Conservation (phyloP, 2,797 vertebrate genomes). For the Chelidonichthys spinosus region DNA sequence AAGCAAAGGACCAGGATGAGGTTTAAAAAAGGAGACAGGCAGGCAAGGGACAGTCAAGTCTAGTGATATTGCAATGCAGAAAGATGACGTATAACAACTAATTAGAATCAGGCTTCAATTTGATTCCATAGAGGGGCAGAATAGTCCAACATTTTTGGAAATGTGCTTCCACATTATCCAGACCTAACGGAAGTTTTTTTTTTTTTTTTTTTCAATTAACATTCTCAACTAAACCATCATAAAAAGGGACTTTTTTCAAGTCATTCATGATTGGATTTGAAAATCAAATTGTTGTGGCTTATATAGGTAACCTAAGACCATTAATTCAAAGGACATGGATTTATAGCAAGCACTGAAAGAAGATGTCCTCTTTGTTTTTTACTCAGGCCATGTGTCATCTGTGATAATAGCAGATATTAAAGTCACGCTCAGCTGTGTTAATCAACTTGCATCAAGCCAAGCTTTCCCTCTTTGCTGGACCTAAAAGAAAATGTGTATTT, state of each 20-base stretch:
- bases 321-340: not conserved
- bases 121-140: not conserved
- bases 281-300: not conserved
- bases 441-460: not conserved
- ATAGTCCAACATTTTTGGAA: not conserved
- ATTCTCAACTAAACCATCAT: not conserved
- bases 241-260: not conserved
- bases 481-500: not conserved
- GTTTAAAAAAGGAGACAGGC: no score
- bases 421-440: slow-evolving; percentile 29
- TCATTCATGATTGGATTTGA: not conserved
- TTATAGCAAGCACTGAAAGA: not conserved
- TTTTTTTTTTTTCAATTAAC: no score
- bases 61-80: not conserved
- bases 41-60: no score
- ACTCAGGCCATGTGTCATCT: slow-evolving; percentile 17
- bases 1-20: no score
- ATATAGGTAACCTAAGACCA: no score
- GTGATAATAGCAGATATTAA: slow-evolving; percentile 21
- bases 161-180: not conserved
- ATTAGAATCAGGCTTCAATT: no score
- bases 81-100: not conserved
- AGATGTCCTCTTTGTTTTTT: slow-evolving; percentile 9
- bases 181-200: no score
- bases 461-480: not conserved